These are phyloP conservation scores for Mercenaria mercenaria DNA, from an alignment of 1,140 invertebrate genomes.

Conservation along the genomic window DNA sequence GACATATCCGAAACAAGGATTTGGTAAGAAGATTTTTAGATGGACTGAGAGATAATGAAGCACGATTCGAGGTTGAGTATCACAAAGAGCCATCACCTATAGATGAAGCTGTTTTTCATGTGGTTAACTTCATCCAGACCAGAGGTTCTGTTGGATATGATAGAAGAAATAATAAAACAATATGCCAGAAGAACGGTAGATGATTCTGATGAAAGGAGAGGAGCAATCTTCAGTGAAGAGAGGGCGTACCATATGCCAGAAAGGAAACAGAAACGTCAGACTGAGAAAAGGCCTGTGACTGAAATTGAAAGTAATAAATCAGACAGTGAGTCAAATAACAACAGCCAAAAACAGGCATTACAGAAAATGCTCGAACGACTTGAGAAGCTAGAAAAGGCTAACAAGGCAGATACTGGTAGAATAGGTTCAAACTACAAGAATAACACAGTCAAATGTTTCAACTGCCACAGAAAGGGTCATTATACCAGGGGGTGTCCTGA, in stretches of 20 bases:
- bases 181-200: not conserved
- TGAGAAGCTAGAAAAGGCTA: not conserved
- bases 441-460: not conserved
- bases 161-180: not conserved
- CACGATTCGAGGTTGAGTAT: not conserved
- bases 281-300: not conserved
- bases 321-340: not conserved
- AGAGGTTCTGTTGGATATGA: not conserved
- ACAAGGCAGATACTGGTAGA: not conserved
- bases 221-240: not conserved
- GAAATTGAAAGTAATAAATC: not conserved
- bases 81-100: too few species aligned
- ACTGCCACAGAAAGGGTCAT: not conserved
- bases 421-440: not conserved
- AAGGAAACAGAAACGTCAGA: not conserved
- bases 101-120: not conserved
- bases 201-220: not conserved
- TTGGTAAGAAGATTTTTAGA: constrained; percentile 16
- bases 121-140: not conserved
- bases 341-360: not conserved
- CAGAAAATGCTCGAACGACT: not conserved
- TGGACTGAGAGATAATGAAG: not conserved
- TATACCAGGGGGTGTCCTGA: not conserved
- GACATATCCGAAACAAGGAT: not conserved
- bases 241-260: not conserved